A percentile compares a stretch with the other conserved stretches of the same genome.
Evolutionary conservation across 2,113 vertebrate species (phyloP).

Genomic region (Orthonyx spaldingii): DNA sequence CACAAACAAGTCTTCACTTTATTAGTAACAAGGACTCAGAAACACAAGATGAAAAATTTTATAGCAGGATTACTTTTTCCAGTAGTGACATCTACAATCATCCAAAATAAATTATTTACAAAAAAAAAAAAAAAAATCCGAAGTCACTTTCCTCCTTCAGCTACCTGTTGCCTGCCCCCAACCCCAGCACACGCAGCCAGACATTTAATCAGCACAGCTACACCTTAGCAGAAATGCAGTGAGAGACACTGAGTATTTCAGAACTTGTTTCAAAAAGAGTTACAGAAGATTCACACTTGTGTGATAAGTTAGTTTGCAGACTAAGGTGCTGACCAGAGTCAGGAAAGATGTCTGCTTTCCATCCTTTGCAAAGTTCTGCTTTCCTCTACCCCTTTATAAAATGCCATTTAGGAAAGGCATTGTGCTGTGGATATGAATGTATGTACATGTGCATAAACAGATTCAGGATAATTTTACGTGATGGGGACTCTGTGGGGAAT

Average conservation of each 20-base stretch:
- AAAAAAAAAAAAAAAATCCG: neutral
- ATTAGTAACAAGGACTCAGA: neutral
- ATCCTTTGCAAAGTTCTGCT: neutral
- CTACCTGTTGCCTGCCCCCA: neutral
- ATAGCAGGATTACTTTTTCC: neutral
- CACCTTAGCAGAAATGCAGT: neutral
- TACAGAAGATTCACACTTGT: neutral
- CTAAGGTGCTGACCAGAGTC: neutral
- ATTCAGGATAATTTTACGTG: rapidly evolving
- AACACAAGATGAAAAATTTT: neutral
- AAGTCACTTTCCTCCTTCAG: neutral
- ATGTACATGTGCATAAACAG: neutral
- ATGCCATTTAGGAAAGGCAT: neutral
- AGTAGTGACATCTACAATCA: neutral
- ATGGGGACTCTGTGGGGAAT: neutral
- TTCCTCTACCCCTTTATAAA: neutral
- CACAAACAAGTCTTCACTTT: neutral
- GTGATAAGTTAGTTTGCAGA: neutral
- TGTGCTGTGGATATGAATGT: neutral
- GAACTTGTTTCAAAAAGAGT: neutral
- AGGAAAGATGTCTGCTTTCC: neutral
- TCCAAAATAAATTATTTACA: neutral
- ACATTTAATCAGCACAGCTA: neutral
- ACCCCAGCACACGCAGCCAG: neutral
- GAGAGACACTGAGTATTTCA: neutral